Base-by-base conservation (phyloP, 1,140 invertebrate genomes). In the honey bee (Apis mellifera) region DNA sequence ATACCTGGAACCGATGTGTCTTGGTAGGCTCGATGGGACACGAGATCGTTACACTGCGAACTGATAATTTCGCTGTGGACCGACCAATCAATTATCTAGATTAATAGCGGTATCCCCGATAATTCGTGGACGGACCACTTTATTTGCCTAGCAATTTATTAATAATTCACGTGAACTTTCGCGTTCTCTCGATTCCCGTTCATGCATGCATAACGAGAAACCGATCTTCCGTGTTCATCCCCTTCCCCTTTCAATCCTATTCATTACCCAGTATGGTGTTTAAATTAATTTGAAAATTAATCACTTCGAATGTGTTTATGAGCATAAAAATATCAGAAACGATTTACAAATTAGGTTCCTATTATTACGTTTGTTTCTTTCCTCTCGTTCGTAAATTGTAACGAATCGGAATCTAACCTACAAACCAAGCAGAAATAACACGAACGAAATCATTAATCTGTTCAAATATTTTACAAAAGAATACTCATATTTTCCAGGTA, bases 71-170 rank as follows among this genome's bases (percentile, higher is more conserved):
- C 80, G 65, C 59, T 66, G 65, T 42, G 23, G 70, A 59, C 23
- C 50, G 72, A 82, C 71, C 71, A 59, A 73, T 86, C 85, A 85
- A 86, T 86, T 86, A 86, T 73, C 78, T 82, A 84, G 64, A 86
- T 85, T 86, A 86, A 86, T 85, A 74, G 68, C 73, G 57, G n/a
- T 60, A 59, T 19, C 69, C 21, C 21, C 78, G 78, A 79, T 64
- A 32, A 85, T 85, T 85, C 64, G 69, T 60, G 52, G 52, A 57
- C 50, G 60, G 54, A n/a, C 19, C 72, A 80, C 71, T 85, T 86
- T 86, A 85, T 86, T 76, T 70, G 59, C 73, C 81, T 73, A 11
- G 57, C 76, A 64, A 79, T 79, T 79, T 79, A 79, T 79, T 79
- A 79, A 79, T 79, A 79, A 79, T 64, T 15, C 55, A 9, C 17